Percentiles rank a stretch among this genome's conserved stretches.
phyloP scores from a whole-genome alignment of 1,140 invertebrate genomes.

The Episyrphus balteatus region DNA sequence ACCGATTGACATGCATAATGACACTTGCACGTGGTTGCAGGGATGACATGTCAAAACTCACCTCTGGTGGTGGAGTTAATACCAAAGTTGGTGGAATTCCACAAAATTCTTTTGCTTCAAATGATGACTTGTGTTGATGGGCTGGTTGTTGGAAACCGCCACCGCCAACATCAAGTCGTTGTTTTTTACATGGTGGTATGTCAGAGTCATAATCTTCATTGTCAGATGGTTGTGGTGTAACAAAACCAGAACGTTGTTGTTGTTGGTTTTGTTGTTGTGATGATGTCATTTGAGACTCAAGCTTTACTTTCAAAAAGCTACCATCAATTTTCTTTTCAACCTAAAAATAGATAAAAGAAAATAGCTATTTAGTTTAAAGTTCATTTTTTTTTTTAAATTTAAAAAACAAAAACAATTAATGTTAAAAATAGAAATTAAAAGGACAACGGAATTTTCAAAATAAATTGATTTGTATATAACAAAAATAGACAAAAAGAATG shows the following conservation, averaged over 20 bases:
- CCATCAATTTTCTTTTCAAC: too few species aligned
- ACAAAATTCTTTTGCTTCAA: too few species aligned
- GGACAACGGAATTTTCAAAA: too few species aligned
- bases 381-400: too few species aligned
- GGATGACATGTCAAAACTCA: slow-evolving; percentile 10
- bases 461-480: too few species aligned
- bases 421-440: too few species aligned
- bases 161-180: slow-evolving; percentile 14
- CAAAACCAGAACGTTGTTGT: slow-evolving; percentile 5
- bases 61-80: slow-evolving; percentile 29
- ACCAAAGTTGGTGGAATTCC: slow-evolving; percentile 8
- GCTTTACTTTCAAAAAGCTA: too few species aligned
- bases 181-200: slow-evolving; percentile 36
- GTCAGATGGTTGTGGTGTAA: slow-evolving; percentile 42
- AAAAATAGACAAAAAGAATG: too few species aligned
- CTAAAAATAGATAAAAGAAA: too few species aligned
- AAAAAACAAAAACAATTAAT: too few species aligned
- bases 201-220: slow-evolving; percentile 38
- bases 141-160: too few species aligned
- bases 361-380: too few species aligned
- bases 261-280: slow-evolving; percentile 9
- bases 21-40: slow-evolving; percentile 46
- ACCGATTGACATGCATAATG: slow-evolving; percentile 68
- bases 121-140: slow-evolving; percentile 14
- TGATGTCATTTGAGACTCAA: slow-evolving; percentile 11